Conservation (phyloP, 2,113 vertebrate genomes). For the Callochromis pleurospilus region DNA sequence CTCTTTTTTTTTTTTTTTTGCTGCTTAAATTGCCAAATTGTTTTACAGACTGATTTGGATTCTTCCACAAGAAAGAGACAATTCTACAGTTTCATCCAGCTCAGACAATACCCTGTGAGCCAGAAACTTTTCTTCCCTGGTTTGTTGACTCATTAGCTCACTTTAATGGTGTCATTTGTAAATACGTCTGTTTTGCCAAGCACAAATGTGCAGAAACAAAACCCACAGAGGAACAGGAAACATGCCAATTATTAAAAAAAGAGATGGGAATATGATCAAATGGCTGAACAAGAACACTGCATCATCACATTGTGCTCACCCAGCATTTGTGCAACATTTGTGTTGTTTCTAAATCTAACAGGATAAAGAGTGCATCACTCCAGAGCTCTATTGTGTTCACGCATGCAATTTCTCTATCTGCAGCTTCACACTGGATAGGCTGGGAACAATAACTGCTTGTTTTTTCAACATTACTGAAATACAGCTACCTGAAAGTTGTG, state of each 20-base stretch:
- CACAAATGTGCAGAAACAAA: background rate
- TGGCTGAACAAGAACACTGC: background rate
- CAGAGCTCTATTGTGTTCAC: background rate
- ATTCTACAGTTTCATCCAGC: background rate
- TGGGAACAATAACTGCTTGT: background rate
- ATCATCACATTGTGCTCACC: accelerated
- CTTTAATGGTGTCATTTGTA: background rate
- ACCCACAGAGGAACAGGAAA: background rate
- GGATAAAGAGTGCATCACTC: background rate
- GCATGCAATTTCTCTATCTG: background rate
- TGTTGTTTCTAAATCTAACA: background rate
- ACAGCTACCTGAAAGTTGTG: background rate
- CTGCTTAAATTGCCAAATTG: background rate
- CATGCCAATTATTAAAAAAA: background rate
- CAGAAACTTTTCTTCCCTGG: background rate
- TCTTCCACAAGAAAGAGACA: background rate
- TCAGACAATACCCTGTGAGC: background rate
- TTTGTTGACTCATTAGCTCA: background rate
- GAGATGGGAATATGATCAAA: background rate
- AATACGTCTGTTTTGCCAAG: background rate
- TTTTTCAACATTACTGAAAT: background rate
- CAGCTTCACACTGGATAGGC: background rate
- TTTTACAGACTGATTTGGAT: background rate
- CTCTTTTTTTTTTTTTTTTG: background rate
- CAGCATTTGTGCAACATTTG: background rate